A percentile compares a stretch with the other conserved stretches of the same genome.
phyloP scores from a whole-genome alignment of 2,888 invertebrate genomes.

The Andrena trimmerana region DNA sequence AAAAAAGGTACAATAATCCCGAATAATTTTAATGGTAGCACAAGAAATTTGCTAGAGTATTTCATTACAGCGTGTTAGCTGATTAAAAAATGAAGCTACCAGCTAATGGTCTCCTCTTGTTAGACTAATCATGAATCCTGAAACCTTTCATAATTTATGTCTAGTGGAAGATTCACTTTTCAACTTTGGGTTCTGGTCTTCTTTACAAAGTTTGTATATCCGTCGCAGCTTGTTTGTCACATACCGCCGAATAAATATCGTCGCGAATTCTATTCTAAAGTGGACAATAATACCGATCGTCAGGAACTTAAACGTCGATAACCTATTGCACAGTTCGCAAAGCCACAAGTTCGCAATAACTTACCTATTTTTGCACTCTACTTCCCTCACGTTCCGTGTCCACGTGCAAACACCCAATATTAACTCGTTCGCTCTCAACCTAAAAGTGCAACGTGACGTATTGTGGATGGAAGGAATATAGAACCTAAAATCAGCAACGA shows the following conservation, averaged over 20 bases:
- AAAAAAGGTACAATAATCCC: too few relatives aligned
- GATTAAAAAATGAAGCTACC: too few relatives aligned
- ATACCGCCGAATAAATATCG: neutral
- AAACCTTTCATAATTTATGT: neutral
- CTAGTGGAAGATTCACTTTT: neutral
- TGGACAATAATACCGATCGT: neutral
- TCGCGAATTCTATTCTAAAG: neutral
- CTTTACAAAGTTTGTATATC: neutral
- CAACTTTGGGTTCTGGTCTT: neutral
- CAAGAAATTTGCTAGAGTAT: too few relatives aligned
- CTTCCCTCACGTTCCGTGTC: slow-evolving; percentile 15
- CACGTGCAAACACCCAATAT: slow-evolving; percentile 21
- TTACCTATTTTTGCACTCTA: slow-evolving; percentile 23
- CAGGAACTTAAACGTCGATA: slow-evolving; percentile 5
- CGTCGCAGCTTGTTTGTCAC: neutral
- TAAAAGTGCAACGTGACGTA: slow-evolving; percentile 33
- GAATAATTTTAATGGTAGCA: too few relatives aligned
- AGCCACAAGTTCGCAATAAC: slow-evolving; percentile 11
- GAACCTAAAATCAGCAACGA: neutral
- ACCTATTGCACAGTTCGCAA: slow-evolving; percentile 6
- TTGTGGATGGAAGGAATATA: neutral
- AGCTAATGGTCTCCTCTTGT: too few relatives aligned
- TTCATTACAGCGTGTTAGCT: too few relatives aligned
- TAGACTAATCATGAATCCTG: neutral
- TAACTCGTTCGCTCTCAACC: neutral